Base-by-base conservation (phyloP, 1,140 invertebrate genomes). In the Hylyphantes graminicola region DNA sequence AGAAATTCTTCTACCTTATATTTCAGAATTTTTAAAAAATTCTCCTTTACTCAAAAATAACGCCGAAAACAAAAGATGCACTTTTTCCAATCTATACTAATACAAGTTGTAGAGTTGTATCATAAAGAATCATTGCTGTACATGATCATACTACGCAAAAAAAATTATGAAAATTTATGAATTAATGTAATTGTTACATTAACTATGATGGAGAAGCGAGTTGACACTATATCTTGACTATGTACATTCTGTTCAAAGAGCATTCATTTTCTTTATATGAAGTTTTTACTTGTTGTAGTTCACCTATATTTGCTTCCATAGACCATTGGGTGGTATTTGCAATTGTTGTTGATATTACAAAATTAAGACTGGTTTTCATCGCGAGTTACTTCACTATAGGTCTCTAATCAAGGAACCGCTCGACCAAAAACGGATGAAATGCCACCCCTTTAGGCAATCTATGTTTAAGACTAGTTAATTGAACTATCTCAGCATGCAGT, bases 291-390 rank as follows among this genome's bases (percentile, higher is more conserved):
- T 74, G 57, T 57, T 54, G 70, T 83, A 83, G 80, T n/a, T 78
- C n/a, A 70, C 19, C 10, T 12, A 80, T 80, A 21, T 73, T 81
- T 75, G 72, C 80, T 83, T 83, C 63, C 21, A 83, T 83, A 83
- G 70, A 67, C 17, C 12, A 35, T 83, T 55, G 80, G 80, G 80
- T 83, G 80, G 80, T 74, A 75, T 74, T 70, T 54, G 8, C 17
- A 54, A 57, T 57, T 74, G 35, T 35, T 57, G 54, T 57, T 57
- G 54, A 74, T 74, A 50, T 74, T 57, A 74, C 15, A 3, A 55
- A 74, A 9, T 57, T 9, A 35, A 35, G 35, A 35, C 35, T 35
- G 35, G 35, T 35, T 35, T 35, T 35, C 35, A 35, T 35, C 35
- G 35, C 35, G 35, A 35, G 35, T 35, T 35, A 35, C 35, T 35